Evolutionary conservation across 2,888 invertebrate species (phyloP).

Genomic region (Artemia sinica): DNA sequence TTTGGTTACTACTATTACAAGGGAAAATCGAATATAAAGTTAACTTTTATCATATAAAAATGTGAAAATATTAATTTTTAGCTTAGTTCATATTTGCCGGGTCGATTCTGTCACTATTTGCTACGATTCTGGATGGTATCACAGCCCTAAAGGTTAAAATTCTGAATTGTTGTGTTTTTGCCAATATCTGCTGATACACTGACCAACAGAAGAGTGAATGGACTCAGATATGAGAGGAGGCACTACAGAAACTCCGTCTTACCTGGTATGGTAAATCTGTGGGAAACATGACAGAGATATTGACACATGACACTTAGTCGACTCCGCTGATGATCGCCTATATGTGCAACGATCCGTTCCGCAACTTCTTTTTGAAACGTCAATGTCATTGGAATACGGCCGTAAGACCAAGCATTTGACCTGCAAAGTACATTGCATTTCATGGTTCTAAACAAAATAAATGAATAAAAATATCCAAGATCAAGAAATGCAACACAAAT

Average conservation of each 20-base stretch:
- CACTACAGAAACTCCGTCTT: slow-evolving; percentile 23
- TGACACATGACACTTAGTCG: slow-evolving; percentile 89
- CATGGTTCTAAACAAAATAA: slow-evolving; percentile 15
- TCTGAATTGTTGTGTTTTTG: no score
- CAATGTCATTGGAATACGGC: slow-evolving; percentile 67
- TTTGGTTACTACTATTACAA: no score
- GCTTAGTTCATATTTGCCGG: no score
- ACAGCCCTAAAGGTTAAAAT: no score
- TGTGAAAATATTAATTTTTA: no score
- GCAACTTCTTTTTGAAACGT: slow-evolving; percentile 98
- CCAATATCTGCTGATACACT: no score
- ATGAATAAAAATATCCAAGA: not conserved
- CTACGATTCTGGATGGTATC: no score
- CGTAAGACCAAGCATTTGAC: slow-evolving; percentile 53
- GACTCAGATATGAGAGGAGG: no score
- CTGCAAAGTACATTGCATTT: slow-evolving; percentile 24
- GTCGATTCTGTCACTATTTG: no score
- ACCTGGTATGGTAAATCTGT: slow-evolving; percentile 75
- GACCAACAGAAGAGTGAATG: no score
- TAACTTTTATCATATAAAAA: no score
- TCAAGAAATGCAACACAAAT: not conserved
- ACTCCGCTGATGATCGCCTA: slow-evolving; percentile 51
- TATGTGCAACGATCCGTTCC: slow-evolving; percentile 64
- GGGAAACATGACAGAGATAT: slow-evolving; percentile 62
- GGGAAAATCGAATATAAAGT: no score